Conservation (phyloP, 2,113 vertebrate species). For the Myotis davidii region DNA sequence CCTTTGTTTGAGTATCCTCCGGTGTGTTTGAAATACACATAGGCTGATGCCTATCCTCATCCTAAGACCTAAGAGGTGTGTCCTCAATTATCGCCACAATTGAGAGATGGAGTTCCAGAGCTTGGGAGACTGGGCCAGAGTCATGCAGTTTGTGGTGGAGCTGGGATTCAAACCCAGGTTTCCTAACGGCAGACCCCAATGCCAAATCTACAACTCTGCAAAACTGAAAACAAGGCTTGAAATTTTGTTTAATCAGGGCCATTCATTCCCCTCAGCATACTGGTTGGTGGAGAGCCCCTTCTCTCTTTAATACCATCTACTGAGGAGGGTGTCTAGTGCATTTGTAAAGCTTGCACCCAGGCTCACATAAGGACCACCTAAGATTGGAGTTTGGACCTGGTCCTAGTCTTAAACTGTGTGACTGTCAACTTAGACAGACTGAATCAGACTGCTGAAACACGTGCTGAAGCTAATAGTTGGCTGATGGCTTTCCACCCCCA, state of each 20-base stretch:
- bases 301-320: background rate
- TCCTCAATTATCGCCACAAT: background rate
- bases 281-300: background rate
- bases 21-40: background rate
- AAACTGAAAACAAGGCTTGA: background rate
- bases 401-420: background rate
- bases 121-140: background rate
- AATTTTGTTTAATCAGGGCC: background rate
- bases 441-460: background rate
- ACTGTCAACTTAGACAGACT: conserved; percentile 4
- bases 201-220: background rate
- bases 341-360: background rate
- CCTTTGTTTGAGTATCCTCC: background rate
- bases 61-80: background rate
- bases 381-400: background rate
- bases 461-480: conserved; percentile 49
- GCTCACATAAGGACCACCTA: background rate
- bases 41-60: background rate
- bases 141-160: background rate
- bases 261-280: background rate
- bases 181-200: background rate
- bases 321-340: background rate
- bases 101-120: background rate
- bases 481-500: conserved; percentile 5
- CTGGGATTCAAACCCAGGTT: background rate